phyloP scores from a whole-genome alignment of 2,113 vertebrate genomes.

The Gadus macrocephalus region DNA sequence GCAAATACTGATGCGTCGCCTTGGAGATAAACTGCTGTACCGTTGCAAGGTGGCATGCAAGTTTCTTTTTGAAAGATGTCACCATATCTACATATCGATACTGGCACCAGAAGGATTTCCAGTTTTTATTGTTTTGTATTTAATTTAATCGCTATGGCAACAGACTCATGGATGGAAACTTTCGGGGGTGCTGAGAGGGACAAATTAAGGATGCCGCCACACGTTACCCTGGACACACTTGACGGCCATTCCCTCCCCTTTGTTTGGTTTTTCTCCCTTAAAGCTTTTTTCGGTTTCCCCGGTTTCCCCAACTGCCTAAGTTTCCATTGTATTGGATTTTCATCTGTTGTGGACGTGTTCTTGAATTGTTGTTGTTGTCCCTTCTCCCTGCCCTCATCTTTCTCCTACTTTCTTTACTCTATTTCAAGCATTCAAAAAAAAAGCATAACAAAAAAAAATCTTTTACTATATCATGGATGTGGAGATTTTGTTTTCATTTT shows the following conservation, averaged over 20 bases:
- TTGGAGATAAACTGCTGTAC: constrained; percentile 26
- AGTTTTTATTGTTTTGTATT: neutral
- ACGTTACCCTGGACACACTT: constrained; percentile 72
- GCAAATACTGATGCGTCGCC: too few species aligned
- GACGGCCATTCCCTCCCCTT: constrained; percentile 59
- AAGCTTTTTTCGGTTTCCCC: constrained; percentile 15
- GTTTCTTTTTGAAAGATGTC: constrained; percentile 54
- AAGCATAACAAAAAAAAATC: constrained; percentile 22
- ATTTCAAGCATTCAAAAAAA: constrained; percentile 33
- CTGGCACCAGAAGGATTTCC: neutral
- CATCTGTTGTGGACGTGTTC: neutral
- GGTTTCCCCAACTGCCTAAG: constrained; percentile 43
- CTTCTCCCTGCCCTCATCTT: neutral
- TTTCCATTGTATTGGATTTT: constrained; percentile 24
- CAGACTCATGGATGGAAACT: neutral
- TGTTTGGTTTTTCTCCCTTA: neutral
- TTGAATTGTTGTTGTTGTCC: neutral
- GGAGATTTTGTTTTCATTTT: constrained; percentile 58
- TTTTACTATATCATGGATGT: constrained; percentile 46
- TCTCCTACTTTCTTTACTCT: constrained; percentile 11
- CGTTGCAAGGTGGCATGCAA: neutral
- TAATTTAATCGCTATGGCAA: neutral
- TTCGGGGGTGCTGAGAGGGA: constrained; percentile 14
- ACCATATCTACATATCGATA: constrained; percentile 49
- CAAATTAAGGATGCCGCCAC: constrained; percentile 42